Conservation (phyloP, 1,140 invertebrate species). For the Carposina sasakii region DNA sequence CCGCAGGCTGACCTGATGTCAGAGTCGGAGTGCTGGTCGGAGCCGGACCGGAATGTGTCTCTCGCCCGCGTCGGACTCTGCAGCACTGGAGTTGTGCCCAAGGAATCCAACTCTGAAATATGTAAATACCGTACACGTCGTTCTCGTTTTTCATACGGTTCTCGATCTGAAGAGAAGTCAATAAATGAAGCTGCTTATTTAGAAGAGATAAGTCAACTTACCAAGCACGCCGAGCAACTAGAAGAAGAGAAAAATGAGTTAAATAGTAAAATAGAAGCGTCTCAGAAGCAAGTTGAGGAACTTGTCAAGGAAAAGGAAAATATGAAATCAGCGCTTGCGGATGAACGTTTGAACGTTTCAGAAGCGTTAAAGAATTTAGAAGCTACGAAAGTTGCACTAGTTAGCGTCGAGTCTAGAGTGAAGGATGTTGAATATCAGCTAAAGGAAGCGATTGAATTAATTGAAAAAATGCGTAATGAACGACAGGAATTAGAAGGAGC, state of each 20-base stretch:
- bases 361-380: conserved; percentile 43
- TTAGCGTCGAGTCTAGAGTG: conserved; percentile 32
- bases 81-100: conserved; percentile 43
- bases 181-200: conserved; percentile 37
- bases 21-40: conserved; percentile 88
- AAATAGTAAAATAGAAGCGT: conserved; percentile 39
- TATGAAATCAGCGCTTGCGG: conserved; percentile 31
- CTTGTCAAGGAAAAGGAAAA: conserved; percentile 45
- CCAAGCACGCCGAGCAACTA: conserved; percentile 34
- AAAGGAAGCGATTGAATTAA: conserved; percentile 28
- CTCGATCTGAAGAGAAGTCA: conserved; percentile 53
- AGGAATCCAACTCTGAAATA: conserved; percentile 41
- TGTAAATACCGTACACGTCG: conserved; percentile 40
- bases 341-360: conserved; percentile 30
- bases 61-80: conserved; percentile 82
- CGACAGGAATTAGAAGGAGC: conserved; percentile 52
- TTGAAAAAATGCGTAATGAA: conserved; percentile 45
- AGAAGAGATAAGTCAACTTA: conserved; percentile 43
- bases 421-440: conserved; percentile 49
- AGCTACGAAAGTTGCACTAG: conserved; percentile 30
- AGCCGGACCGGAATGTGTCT: conserved; percentile 86
- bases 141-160: conserved; percentile 47
- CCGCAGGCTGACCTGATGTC: conserved; percentile 73
- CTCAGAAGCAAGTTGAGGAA: conserved; percentile 44
- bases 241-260: conserved; percentile 50